phyloP scores from a whole-genome alignment of 2,888 invertebrate species.

The Zhuqinia jingwanae region DNA sequence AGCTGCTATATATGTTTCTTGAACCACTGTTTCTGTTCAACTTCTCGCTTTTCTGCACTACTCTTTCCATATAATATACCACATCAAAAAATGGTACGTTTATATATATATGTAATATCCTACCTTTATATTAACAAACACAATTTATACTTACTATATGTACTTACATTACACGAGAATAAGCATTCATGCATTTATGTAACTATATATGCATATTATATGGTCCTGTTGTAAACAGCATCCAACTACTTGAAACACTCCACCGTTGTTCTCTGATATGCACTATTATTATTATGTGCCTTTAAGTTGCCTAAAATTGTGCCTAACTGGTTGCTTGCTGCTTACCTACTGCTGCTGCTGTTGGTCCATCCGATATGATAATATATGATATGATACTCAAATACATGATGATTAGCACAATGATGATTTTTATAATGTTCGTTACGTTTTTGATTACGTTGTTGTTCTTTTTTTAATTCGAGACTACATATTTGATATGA shows the following conservation, averaged over 20 bases:
- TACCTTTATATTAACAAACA: neutral
- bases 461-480: constrained; percentile 12
- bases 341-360: constrained; percentile 57
- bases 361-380: constrained; percentile 30
- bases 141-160: no score
- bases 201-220: no score
- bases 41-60: constrained; percentile 51
- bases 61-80: constrained; percentile 13
- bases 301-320: constrained; percentile 53
- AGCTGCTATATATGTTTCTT: constrained; percentile 25
- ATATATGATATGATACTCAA: neutral
- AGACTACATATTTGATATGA: neutral
- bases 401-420: neutral
- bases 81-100: neutral
- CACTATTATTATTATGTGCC: constrained; percentile 9
- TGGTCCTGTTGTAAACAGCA: no score
- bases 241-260: neutral
- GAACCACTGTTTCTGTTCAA: constrained; percentile 58
- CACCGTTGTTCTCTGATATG: neutral
- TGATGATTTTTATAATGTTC: neutral
- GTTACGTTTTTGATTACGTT: neutral
- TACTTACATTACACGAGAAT: neutral
- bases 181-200: neutral
- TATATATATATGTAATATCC: neutral
- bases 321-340: constrained; percentile 61